Evolutionary conservation across 2,113 vertebrate species (phyloP).

Genomic region (Balaeniceps rex): DNA sequence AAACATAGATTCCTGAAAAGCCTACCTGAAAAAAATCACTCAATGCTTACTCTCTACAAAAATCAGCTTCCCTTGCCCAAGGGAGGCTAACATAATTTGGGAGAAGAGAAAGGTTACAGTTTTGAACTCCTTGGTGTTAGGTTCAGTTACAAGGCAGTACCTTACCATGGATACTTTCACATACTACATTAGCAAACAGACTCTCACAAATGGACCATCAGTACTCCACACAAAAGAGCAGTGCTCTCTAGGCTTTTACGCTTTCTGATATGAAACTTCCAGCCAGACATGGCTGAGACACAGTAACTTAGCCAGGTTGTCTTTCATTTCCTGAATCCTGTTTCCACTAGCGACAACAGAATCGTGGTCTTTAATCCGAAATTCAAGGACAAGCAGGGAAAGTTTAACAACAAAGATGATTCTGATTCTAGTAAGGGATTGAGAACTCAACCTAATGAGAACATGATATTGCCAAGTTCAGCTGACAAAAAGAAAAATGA

Average conservation of each 20-base stretch:
- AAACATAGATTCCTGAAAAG: conserved; percentile 38
- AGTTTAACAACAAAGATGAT: background rate
- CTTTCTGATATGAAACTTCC: background rate
- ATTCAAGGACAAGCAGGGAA: background rate
- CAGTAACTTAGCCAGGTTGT: background rate
- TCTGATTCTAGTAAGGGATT: background rate
- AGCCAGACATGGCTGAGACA: background rate
- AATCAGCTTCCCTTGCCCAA: background rate
- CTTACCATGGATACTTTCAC: background rate
- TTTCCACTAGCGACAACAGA: background rate
- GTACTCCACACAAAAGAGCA: background rate
- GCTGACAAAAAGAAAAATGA: background rate
- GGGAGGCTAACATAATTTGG: background rate
- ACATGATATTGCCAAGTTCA: background rate
- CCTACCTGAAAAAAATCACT: conserved; percentile 17
- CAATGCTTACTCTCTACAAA: background rate
- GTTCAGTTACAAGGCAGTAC: background rate
- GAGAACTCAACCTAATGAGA: background rate
- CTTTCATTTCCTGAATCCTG: background rate
- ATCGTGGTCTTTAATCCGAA: background rate
- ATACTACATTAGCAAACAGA: background rate
- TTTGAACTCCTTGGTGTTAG: background rate
- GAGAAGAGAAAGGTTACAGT: background rate
- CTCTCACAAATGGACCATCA: background rate
- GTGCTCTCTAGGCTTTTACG: background rate